Base-by-base conservation (phyloP, 1,140 invertebrate genomes). In the Aphelenchoides fujianensis region DNA sequence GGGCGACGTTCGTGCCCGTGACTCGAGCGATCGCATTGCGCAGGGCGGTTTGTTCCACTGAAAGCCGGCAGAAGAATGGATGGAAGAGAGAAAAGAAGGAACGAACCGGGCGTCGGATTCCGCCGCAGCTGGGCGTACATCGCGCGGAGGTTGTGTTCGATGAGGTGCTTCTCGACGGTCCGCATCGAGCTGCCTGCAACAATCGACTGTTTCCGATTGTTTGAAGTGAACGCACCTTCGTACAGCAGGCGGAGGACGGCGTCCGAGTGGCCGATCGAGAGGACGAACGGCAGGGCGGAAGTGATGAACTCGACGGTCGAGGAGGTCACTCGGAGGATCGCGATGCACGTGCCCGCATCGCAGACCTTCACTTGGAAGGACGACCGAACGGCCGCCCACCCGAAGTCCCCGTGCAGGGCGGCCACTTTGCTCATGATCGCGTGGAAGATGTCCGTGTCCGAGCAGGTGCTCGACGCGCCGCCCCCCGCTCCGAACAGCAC, bases 321-420 rank as follows among this genome's bases (percentile, higher is more conserved):
- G 16, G 67, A 16, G 12, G 67, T 68, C 16, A 69, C 67, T 71
- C 67, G 16, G n/a, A 69, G 23, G 2, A 69, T 35, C 23, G 64
- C 30, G n/a, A 69, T 36, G 61, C 63, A 69, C 23, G 37, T 30
- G 2, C 19, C 64, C 2, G 57, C 61, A 71, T 69, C 67, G 30
- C 67, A 69, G 7, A 69, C 67, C 71, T 69, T 69, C 1, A 69
- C 67, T 69, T 69, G 67, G 37, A 69, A 69, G 12, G 67, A 69
- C 3, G 67, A 70, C 37, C 32, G 64, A 16, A 69, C 34, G 9
- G 16, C 16, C 30, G 61, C 67, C 19, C 28, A 30, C 2, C 67
- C 67, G n/a, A 12, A 69, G 37, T 69, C 67, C 34, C 67, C 67
- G 30, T 69, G 68, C n/a, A 69, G 1, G 9, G n/a, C n/a, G 12